A percentile compares a stretch with the other conserved stretches of the same genome.
Evolutionary conservation across 2,888 invertebrate species (phyloP).

Genomic region (Choreutis nemorana): DNA sequence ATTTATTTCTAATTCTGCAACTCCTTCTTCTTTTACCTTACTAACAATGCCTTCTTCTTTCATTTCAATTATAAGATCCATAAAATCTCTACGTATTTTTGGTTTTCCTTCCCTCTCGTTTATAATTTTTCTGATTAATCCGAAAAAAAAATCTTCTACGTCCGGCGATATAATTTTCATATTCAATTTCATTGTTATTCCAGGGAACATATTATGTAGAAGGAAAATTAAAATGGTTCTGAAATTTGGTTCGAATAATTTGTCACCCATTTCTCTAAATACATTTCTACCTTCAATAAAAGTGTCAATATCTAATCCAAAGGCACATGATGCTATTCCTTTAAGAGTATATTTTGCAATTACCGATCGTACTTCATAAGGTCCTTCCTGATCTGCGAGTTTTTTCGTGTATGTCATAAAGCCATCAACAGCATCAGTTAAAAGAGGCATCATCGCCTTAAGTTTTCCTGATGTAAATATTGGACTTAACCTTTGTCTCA

Average conservation of each 20-base stretch:
- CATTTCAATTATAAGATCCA: slow-evolving; percentile 8
- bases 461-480: not conserved
- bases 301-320: slow-evolving; percentile 6
- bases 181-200: not conserved
- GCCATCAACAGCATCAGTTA: too few species aligned
- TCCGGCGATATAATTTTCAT: slow-evolving; percentile 2
- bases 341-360: slow-evolving; percentile 8
- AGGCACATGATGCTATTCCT: slow-evolving; percentile 4
- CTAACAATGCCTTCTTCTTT: slow-evolving; percentile 7
- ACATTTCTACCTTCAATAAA: slow-evolving; percentile 2
- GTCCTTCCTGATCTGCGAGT: too few species aligned
- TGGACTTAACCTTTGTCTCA: not conserved
- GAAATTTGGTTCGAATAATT: too few species aligned
- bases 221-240: slow-evolving; percentile 4
- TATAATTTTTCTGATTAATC: slow-evolving; percentile 8
- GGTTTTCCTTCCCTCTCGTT: slow-evolving; percentile 7
- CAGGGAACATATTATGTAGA: not conserved
- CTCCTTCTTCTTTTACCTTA: slow-evolving; percentile 3
- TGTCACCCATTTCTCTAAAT: too few species aligned
- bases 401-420: too few species aligned
- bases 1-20: slow-evolving; percentile 10
- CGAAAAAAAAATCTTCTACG: slow-evolving; percentile 9
- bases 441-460: not conserved
- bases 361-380: too few species aligned
- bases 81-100: slow-evolving; percentile 6